These are phyloP conservation scores for Periophthalmus modestus DNA, from an alignment of 2,113 vertebrate species.

Conservation along the genomic window DNA sequence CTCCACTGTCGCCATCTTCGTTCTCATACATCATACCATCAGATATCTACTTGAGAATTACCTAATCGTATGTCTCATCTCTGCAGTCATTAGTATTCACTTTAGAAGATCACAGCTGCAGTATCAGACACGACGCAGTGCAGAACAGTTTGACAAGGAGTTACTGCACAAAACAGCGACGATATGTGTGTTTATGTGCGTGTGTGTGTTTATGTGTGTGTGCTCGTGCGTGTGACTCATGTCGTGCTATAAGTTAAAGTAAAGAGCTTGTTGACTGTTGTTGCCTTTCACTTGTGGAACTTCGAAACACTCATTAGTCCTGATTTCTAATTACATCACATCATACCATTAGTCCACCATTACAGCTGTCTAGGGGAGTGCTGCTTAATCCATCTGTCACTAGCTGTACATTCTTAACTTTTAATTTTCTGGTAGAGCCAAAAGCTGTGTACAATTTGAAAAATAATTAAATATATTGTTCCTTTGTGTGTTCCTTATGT, in stretches of 20 bases:
- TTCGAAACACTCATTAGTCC: slow-evolving; percentile 44
- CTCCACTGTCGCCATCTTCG: no score
- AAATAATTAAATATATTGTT: no score
- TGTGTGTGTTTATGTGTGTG: no score
- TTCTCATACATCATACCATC: neutral
- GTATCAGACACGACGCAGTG: neutral
- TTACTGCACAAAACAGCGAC: neutral
- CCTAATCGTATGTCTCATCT: neutral
- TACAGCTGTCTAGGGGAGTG: slow-evolving; percentile 42
- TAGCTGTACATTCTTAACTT: slow-evolving; percentile 6
- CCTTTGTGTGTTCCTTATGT: no score
- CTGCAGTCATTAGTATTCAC: neutral
- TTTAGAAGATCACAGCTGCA: neutral
- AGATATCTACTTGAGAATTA: neutral
- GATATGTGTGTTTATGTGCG: no score
- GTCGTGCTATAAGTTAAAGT: neutral
- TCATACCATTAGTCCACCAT: slow-evolving; percentile 62
- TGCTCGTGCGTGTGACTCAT: neutral
- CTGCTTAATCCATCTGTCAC: slow-evolving; percentile 28
- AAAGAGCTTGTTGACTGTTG: slow-evolving; percentile 21
- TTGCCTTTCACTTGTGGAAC: slow-evolving; percentile 29
- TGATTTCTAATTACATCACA: slow-evolving; percentile 55
- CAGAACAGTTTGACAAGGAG: neutral
- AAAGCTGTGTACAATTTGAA: no score
- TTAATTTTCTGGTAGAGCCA: neutral